These are phyloP conservation scores for Stigmatopora argus DNA, from an alignment of 2,113 vertebrate species.

Conservation along the genomic window DNA sequence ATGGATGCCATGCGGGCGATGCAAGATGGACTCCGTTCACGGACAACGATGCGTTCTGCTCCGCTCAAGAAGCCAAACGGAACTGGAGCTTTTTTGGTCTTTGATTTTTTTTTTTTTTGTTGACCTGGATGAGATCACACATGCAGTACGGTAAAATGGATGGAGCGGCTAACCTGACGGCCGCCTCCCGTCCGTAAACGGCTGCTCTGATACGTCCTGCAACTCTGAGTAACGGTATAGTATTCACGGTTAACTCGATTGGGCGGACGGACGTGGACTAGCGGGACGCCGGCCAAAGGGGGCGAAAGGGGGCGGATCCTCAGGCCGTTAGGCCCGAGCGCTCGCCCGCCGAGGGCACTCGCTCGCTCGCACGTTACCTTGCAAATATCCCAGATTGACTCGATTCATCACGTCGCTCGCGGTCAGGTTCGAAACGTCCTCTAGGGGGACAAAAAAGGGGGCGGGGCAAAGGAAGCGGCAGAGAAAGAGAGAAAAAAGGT, in stretches of 20 bases:
- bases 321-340: too few species aligned
- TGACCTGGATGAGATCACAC: constrained; percentile 19
- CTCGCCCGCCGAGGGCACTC: constrained; percentile 13
- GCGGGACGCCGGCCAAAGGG: too few species aligned
- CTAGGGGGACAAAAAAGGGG: constrained; percentile 80
- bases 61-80: constrained; percentile 60
- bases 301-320: too few species aligned
- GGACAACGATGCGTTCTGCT: constrained; percentile 63
- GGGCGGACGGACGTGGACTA: too few species aligned
- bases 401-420: constrained; percentile 99
- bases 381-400: constrained; percentile 99
- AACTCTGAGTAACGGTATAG: constrained; percentile 64
- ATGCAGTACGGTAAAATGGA: constrained; percentile 57
- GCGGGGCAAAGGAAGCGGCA: constrained; percentile 70
- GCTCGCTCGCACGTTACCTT: constrained; percentile 81
- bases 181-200: constrained; percentile 58
- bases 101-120: not conserved
- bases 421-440: constrained; percentile 99
- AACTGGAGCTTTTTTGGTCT: constrained; percentile 27
- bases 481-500: constrained; percentile 51
- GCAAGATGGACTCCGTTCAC: constrained; percentile 51
- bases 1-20: too few species aligned
- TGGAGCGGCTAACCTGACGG: constrained; percentile 64
- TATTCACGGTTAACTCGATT: constrained; percentile 50
- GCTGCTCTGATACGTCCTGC: constrained; percentile 68